Conservation (phyloP, 2,888 invertebrate genomes). For the Nomada fabriciana region DNA sequence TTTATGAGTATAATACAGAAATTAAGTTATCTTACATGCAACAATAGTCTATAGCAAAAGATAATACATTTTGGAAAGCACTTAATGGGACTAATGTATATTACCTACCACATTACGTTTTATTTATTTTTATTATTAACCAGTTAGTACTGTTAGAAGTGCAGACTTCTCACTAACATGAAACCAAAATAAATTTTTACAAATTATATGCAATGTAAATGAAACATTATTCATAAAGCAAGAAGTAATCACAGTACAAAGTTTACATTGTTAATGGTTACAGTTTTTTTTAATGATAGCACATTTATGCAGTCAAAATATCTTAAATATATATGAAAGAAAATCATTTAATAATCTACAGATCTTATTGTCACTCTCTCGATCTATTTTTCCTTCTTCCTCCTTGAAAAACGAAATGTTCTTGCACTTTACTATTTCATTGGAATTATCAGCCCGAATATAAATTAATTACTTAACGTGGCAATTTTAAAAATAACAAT, state of each 20-base stretch:
- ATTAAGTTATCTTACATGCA: conserved; percentile 78
- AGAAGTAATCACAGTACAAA: conserved; percentile 56
- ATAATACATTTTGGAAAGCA: conserved; percentile 68
- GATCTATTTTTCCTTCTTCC: conserved; percentile 14
- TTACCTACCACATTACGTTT: conserved; percentile 60
- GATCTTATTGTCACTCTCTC: conserved; percentile 58
- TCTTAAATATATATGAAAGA: conserved; percentile 30
- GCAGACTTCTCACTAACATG: conserved; percentile 27
- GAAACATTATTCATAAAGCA: conserved; percentile 32
- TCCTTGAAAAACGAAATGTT: conserved; percentile 20
- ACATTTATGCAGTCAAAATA: conserved; percentile 27
- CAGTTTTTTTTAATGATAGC: conserved; percentile 19
- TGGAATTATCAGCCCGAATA: neutral
- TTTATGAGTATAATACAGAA: conserved; percentile 79
- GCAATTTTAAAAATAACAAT: conserved; percentile 27
- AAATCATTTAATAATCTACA: conserved; percentile 36
- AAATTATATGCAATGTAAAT: conserved; percentile 45
- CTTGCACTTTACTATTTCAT: neutral
- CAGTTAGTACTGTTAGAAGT: conserved; percentile 49
- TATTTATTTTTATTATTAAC: conserved; percentile 51
- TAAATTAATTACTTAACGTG: neutral
- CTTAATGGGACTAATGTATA: conserved; percentile 60
- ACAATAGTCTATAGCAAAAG: conserved; percentile 73
- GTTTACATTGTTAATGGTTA: conserved; percentile 3
- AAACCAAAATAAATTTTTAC: conserved; percentile 43